Evolutionary conservation across 2,888 invertebrate genomes (phyloP).

Genomic region (Clistopyga incitator): DNA sequence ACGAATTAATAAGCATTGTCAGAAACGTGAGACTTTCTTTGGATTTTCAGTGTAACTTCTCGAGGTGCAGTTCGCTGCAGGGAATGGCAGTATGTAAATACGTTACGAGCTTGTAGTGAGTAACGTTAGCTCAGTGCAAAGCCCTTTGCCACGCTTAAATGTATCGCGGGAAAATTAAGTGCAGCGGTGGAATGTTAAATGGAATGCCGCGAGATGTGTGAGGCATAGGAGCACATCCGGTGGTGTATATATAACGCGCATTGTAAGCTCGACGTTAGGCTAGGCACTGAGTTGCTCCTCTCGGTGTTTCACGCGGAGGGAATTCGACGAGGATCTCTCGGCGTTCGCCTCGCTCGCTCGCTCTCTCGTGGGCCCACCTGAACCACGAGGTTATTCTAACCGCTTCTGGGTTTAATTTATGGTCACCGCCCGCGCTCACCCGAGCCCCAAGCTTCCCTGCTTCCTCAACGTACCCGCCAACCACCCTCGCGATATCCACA

Average conservation of each 20-base stretch:
- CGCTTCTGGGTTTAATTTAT: slow-evolving; percentile 64
- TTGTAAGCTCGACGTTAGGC: slow-evolving; percentile 36
- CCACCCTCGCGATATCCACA: slow-evolving; percentile 29
- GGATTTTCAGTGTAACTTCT: too few relatives aligned
- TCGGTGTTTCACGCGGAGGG: slow-evolving; percentile 48
- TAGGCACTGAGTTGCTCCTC: slow-evolving; percentile 49
- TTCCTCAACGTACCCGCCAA: neutral
- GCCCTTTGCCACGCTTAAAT: slow-evolving; percentile 27
- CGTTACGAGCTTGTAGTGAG: too few relatives aligned
- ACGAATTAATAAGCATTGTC: too few relatives aligned
- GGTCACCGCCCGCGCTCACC: slow-evolving; percentile 36
- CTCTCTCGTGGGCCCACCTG: slow-evolving; percentile 57
- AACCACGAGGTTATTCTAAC: slow-evolving; percentile 57
- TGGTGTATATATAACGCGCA: neutral
- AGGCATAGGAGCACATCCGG: slow-evolving; percentile 2
- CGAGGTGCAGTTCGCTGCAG: too few relatives aligned
- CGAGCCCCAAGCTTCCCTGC: neutral
- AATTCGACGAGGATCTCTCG: slow-evolving; percentile 49
- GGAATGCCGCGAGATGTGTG: slow-evolving; percentile 37
- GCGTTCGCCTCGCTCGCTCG: slow-evolving; percentile 23
- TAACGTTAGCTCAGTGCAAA: neutral
- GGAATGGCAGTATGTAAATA: neutral
- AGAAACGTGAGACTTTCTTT: too few relatives aligned
- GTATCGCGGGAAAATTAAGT: slow-evolving; percentile 54
- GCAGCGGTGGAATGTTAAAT: slow-evolving; percentile 48